These are phyloP conservation scores for Cotesia congregata DNA, from an alignment of 2,888 invertebrate genomes.

Conservation along the genomic window DNA sequence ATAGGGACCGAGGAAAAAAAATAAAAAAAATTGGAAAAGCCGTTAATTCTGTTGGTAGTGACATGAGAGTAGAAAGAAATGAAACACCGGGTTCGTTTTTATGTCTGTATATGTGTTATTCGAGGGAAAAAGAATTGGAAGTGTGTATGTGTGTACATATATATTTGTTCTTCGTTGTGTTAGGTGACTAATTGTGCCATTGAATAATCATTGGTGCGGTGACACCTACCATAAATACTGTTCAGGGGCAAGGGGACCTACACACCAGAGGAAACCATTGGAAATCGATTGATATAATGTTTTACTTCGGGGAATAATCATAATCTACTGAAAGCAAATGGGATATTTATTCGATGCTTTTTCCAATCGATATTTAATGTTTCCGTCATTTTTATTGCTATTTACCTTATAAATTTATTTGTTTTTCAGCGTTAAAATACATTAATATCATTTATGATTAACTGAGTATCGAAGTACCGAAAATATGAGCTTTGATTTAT, in stretches of 20 bases:
- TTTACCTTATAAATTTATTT: no score
- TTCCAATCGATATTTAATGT: no score
- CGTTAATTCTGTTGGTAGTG: conserved; percentile 21
- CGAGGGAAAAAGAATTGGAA: conserved; percentile 13
- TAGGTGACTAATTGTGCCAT: conserved; percentile 43
- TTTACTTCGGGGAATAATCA: background rate
- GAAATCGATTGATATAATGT: conserved; percentile 36
- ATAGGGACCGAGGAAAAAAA: background rate
- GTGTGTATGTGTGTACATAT: background rate
- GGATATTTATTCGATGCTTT: background rate
- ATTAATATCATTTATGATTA: no score
- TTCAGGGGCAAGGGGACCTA: conserved; percentile 1
- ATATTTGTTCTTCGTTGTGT: conserved; percentile 23
- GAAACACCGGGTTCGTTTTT: background rate
- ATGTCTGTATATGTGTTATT: background rate
- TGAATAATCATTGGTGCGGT: conserved; percentile 41
- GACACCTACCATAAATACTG: conserved; percentile 40
- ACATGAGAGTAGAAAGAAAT: conserved; percentile 11
- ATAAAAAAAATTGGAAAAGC: background rate
- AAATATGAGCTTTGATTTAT: no score
- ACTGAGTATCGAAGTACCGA: no score
- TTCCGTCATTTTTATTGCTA: no score
- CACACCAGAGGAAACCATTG: conserved; percentile 30
- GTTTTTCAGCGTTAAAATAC: no score
- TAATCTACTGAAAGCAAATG: conserved; percentile 19